These are phyloP conservation scores for Gonatopus flavifemur DNA, from an alignment of 1,140 invertebrate species.

Conservation along the genomic window DNA sequence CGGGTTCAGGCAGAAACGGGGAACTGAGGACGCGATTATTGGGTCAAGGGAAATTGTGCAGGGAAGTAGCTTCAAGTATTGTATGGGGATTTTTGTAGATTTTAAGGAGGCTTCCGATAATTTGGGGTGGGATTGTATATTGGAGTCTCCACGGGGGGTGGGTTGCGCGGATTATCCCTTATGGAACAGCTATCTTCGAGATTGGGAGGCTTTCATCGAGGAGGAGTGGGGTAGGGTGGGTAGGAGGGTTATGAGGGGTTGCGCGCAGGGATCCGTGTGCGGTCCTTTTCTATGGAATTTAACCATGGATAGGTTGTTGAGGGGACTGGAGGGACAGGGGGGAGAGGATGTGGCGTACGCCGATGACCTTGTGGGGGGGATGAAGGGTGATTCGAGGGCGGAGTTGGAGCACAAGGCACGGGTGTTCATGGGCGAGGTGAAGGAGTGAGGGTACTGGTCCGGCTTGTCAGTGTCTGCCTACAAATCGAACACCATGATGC, in stretches of 20 bases:
- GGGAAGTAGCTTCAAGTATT: not conserved
- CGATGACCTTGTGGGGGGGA: too few species aligned
- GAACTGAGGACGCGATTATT: constrained; percentile 4
- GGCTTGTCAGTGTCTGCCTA: too few species aligned
- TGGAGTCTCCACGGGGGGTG: constrained; percentile 8
- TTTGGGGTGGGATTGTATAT: constrained; percentile 27
- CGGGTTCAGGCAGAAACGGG: not conserved
- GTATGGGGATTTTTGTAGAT: constrained; percentile 19
- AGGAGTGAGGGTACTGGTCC: too few species aligned
- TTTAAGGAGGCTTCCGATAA: constrained; percentile 40
- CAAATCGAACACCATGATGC: too few species aligned
- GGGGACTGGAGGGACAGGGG: too few species aligned
- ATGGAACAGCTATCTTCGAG: not conserved
- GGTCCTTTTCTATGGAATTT: constrained; percentile 47
- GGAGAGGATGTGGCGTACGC: too few species aligned
- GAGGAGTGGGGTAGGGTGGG: not conserved
- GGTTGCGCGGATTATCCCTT: constrained; percentile 1
- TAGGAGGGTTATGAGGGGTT: constrained; percentile 35
- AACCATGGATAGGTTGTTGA: too few species aligned
- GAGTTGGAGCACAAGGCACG: too few species aligned
- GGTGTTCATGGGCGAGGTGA: too few species aligned
- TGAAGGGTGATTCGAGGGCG: too few species aligned
- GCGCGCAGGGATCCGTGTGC: constrained; percentile 51
- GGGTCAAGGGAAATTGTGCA: not conserved
- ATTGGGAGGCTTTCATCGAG: not conserved